Evolutionary conservation across 2,113 vertebrate genomes (phyloP).

Genomic region (Sphaerodactylus townsendi): DNA sequence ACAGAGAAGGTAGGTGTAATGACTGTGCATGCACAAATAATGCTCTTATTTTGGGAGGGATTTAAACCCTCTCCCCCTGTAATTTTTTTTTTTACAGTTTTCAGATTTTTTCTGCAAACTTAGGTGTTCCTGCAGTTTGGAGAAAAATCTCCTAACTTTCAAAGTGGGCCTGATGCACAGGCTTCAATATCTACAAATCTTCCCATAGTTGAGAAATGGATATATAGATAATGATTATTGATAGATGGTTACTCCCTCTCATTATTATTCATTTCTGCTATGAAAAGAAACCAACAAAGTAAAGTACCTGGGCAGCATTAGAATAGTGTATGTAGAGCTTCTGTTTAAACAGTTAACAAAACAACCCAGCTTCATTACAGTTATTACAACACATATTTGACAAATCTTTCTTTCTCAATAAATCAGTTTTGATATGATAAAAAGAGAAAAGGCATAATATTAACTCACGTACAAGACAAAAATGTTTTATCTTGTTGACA

Average conservation of each 20-base stretch:
- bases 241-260: neutral
- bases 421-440: neutral
- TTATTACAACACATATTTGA: neutral
- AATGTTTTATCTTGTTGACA: conserved; percentile 12
- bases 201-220: too few species aligned
- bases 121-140: too few species aligned
- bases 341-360: neutral
- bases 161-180: too few species aligned
- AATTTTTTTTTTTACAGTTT: too few species aligned
- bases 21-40: too few species aligned
- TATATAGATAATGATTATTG: neutral
- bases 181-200: too few species aligned
- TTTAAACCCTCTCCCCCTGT: too few species aligned
- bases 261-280: neutral
- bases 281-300: neutral
- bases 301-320: neutral
- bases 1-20: too few species aligned
- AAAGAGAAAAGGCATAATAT: neutral
- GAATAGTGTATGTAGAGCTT: neutral
- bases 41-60: too few species aligned
- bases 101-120: too few species aligned
- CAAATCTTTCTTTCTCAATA: neutral
- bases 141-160: too few species aligned
- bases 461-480: neutral
- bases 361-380: neutral